These are phyloP conservation scores for Equus quagga DNA, from an alignment of 2,113 vertebrate genomes.

Conservation along the genomic window DNA sequence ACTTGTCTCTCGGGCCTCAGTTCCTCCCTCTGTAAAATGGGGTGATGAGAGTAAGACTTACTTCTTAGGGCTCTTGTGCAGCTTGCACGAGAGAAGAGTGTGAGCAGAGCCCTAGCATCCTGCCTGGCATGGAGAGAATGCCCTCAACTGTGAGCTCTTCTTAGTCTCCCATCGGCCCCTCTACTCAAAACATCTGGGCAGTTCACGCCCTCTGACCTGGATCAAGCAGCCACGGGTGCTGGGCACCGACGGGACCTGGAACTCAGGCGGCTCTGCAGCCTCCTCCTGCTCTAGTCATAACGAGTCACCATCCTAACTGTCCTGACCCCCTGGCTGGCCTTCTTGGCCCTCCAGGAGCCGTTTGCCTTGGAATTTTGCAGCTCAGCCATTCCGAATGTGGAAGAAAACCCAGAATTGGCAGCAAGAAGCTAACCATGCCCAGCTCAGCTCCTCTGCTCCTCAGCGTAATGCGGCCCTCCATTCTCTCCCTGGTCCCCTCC, in stretches of 20 bases:
- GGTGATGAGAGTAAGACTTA: neutral
- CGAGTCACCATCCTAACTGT: neutral
- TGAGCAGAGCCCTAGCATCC: fast-evolving
- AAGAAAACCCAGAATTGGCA: constrained; percentile 36
- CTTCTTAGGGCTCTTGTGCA: neutral
- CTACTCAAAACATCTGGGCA: fast-evolving
- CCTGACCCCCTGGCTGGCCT: neutral
- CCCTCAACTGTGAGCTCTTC: fast-evolving
- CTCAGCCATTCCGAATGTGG: neutral
- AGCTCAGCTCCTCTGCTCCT: constrained; percentile 6
- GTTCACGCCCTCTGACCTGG: fast-evolving
- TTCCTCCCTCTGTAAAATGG: neutral
- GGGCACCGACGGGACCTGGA: fast-evolving
- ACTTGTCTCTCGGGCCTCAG: neutral
- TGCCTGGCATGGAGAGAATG: fast-evolving
- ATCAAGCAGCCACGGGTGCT: fast-evolving
- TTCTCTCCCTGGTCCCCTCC: neutral
- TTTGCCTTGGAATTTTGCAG: neutral
- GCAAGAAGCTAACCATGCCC: constrained; percentile 40
- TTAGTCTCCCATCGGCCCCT: neutral
- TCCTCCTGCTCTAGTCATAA: neutral
- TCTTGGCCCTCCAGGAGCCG: neutral
- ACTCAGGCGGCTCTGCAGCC: neutral
- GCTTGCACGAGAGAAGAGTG: fast-evolving
- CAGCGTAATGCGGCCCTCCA: neutral